These are phyloP conservation scores for Monochamus saltuarius DNA, from an alignment of 1,140 invertebrate genomes.

Conservation along the genomic window DNA sequence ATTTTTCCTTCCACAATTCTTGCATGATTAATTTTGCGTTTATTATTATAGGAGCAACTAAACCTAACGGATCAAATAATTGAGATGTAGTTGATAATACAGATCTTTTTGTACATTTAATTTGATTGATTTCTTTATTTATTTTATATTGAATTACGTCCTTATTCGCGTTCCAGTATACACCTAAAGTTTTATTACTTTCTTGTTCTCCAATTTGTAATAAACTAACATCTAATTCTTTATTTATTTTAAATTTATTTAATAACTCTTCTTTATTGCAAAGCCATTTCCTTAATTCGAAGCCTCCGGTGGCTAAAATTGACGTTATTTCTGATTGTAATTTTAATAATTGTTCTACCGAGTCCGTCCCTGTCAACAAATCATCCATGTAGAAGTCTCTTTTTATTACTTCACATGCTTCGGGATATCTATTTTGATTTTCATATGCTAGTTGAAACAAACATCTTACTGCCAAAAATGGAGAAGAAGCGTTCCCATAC, in stretches of 20 bases:
- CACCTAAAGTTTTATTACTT: constrained; percentile 12
- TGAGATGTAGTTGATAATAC: constrained; percentile 29
- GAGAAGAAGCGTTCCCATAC: constrained; percentile 38
- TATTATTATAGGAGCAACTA: constrained; percentile 37
- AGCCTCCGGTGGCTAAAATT: constrained; percentile 19
- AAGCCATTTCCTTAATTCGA: constrained; percentile 51
- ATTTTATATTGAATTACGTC: constrained; percentile 15
- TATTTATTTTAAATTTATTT: constrained; percentile 14
- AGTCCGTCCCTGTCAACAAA: constrained; percentile 27
- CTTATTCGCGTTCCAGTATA: constrained; percentile 4
- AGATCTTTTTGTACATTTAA: constrained; percentile 26
- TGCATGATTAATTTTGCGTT: constrained; percentile 36
- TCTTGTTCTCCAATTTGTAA: constrained; percentile 12
- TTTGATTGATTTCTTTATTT: background rate
- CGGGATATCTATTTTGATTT: constrained; percentile 11
- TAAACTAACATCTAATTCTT: constrained; percentile 1
- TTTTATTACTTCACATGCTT: background rate
- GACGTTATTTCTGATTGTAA: constrained; percentile 16
- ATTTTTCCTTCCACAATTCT: constrained; percentile 30
- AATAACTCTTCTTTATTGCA: constrained; percentile 30
- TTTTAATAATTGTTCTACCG: constrained; percentile 22
- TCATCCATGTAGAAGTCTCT: constrained; percentile 35
- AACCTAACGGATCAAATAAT: constrained; percentile 43
- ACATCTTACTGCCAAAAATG: constrained; percentile 36
- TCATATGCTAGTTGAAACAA: constrained; percentile 28